These are phyloP conservation scores for Serrognathus titanus DNA, from an alignment of 2,888 invertebrate species.

Conservation along the genomic window DNA sequence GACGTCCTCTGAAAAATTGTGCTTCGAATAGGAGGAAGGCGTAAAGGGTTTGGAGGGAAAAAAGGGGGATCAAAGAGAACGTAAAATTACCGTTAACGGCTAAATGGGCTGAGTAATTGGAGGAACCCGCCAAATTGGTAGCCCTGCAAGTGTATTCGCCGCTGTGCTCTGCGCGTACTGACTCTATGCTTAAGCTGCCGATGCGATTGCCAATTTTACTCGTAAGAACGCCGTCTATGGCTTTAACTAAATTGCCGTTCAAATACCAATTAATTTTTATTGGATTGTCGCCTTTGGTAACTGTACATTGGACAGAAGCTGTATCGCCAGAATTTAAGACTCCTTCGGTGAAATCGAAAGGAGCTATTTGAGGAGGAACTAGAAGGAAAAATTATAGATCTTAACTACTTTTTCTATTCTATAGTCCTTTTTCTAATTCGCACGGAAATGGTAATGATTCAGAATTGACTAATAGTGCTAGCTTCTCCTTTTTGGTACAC, in stretches of 20 bases:
- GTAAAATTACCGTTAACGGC: conserved; percentile 29
- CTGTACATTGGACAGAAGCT: conserved; percentile 67
- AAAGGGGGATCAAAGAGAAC: no score
- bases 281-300: conserved; percentile 76
- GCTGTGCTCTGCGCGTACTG: conserved; percentile 66
- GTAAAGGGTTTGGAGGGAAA: no score
- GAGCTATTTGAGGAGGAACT: conserved; percentile 68
- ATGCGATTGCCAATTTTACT: conserved; percentile 61
- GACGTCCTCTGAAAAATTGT: background rate
- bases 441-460: no score
- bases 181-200: conserved; percentile 68
- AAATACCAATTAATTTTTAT: conserved; percentile 66
- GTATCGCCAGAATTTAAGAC: conserved; percentile 71
- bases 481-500: no score
- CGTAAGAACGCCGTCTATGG: conserved; percentile 53
- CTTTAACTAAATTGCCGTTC: conserved; percentile 50
- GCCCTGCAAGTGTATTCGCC: conserved; percentile 72
- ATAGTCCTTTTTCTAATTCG: background rate
- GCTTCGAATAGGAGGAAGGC: background rate
- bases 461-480: no score
- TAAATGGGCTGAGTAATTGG: conserved; percentile 43
- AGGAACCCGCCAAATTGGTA: conserved; percentile 64
- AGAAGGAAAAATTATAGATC: conserved; percentile 27
- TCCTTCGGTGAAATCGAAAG: conserved; percentile 64
- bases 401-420: no score